Percentiles rank a stretch among this genome's conserved stretches.
These are phyloP conservation scores for Centruroides sculpturatus DNA, from an alignment of 1,140 invertebrate genomes.

Conservation along the genomic window DNA sequence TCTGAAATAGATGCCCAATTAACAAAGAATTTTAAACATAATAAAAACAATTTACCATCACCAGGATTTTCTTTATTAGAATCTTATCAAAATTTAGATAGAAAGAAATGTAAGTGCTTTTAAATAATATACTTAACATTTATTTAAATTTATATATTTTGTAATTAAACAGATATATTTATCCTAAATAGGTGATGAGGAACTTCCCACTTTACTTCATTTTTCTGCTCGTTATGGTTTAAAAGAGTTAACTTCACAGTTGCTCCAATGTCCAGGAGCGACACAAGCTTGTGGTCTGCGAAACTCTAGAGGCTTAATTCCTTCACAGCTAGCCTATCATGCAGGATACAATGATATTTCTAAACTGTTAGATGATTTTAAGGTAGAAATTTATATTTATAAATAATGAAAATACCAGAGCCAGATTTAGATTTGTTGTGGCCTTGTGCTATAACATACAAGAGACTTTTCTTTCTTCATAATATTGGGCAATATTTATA, in stretches of 20 bases:
- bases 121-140: constrained; percentile 2
- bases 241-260: constrained; percentile 59
- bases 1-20: constrained; percentile 67
- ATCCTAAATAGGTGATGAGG: constrained; percentile 45
- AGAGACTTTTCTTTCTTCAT: neutral
- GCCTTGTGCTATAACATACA: neutral
- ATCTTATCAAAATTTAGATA: constrained; percentile 1
- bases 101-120: neutral
- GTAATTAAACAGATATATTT: neutral
- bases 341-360: constrained; percentile 51
- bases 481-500: too few relatives aligned
- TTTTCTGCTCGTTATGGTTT: constrained; percentile 73
- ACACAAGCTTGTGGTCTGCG: constrained; percentile 57
- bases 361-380: constrained; percentile 54
- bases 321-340: constrained; percentile 59
- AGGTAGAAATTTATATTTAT: constrained; percentile 35
- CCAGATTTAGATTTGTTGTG: too few relatives aligned
- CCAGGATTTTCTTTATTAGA: constrained; percentile 51
- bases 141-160: constrained; percentile 8
- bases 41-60: constrained; percentile 51
- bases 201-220: constrained; percentile 72
- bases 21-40: constrained; percentile 50
- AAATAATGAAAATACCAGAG: neutral
- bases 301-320: constrained; percentile 59
- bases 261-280: constrained; percentile 69